Evolutionary conservation across 2,113 vertebrate species (phyloP), one percentile per base, ranked within the genome.

Genomic region (Polyodon spathula): DNA sequence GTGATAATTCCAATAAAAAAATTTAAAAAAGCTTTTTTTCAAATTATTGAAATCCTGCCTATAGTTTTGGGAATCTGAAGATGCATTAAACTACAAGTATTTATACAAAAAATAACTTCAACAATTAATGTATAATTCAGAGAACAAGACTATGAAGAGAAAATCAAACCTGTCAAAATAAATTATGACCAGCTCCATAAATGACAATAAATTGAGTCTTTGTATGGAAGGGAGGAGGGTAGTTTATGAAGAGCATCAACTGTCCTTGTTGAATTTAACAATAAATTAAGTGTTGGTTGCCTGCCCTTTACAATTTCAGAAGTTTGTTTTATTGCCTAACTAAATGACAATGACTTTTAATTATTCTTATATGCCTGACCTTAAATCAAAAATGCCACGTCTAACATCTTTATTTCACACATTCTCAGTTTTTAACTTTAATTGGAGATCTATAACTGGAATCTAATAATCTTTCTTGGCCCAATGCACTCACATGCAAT

Each of bases 341-440:
- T 78, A 73, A 90, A 85, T 78, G 83, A 81, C 76, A 75, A 67
- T 71, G 80, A 75, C 71, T 76, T 67, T 82, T 89, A 89, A 90
- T 87, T 86, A 88, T 86, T 88, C 73, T 78, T 75, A 73, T 77
- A 68, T 75, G 76, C 86, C 82, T 81, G 84, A 82, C 81, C 75
- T 82, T 82, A 86, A 78, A 84, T 85, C 85, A 84, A 80, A 82
- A 89, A 88, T 81, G 78, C 73, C 76, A 82, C 73, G 82, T 82
- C 73, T 10, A 0, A 82, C 86, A 87, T 80, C 80, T 79, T 82
- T 75, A 83, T 86, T 88, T 81, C 86, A 77, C 76, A 85, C 73
- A 81, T 82, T 82, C 86, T 85, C 80, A 81, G 71, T 79, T 73
- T 76, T 78, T 86, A 76, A 60, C 52, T 56, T 54, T 46, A 60